phyloP scores from a whole-genome alignment of 2,888 invertebrate genomes.

The Erannis defoliaria region DNA sequence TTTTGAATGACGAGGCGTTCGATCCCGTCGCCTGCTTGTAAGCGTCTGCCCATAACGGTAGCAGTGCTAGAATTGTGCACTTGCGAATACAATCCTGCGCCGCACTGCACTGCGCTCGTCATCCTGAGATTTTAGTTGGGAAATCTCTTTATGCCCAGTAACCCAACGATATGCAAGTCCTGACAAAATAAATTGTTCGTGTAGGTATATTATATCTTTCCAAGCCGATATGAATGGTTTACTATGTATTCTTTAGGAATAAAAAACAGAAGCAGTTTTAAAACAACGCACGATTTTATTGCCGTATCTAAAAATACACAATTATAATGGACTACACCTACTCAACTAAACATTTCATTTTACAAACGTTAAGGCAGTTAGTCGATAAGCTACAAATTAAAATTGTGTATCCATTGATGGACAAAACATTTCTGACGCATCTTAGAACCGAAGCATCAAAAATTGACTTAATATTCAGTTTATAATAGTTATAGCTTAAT shows the following conservation, averaged over 20 bases:
- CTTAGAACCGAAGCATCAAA: conserved; percentile 79
- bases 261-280: conserved; percentile 54
- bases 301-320: conserved; percentile 83
- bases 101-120: too few relatives aligned
- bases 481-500: conserved; percentile 54
- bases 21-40: too few relatives aligned
- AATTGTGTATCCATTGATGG: conserved; percentile 81
- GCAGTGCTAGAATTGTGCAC: too few relatives aligned
- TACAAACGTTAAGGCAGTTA: conserved; percentile 38
- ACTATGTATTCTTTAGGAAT: conserved; percentile 37
- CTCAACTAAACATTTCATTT: conserved; percentile 57
- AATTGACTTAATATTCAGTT: conserved; percentile 58
- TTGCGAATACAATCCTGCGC: too few relatives aligned
- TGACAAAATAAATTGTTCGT: too few relatives aligned
- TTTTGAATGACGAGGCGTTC: too few relatives aligned
- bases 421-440: conserved; percentile 64
- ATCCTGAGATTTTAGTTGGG: too few relatives aligned
- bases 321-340: conserved; percentile 76
- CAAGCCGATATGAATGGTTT: not conserved
- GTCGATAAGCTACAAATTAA: conserved; percentile 63
- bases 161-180: too few relatives aligned
- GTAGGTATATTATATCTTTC: conserved; percentile 29
- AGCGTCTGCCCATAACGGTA: too few relatives aligned
- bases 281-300: conserved; percentile 82
- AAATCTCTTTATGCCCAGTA: too few relatives aligned